Percentiles rank a stretch among this genome's conserved stretches.
These are phyloP conservation scores for Emmelina monodactyla DNA, from an alignment of 2,888 invertebrate genomes.

Conservation along the genomic window DNA sequence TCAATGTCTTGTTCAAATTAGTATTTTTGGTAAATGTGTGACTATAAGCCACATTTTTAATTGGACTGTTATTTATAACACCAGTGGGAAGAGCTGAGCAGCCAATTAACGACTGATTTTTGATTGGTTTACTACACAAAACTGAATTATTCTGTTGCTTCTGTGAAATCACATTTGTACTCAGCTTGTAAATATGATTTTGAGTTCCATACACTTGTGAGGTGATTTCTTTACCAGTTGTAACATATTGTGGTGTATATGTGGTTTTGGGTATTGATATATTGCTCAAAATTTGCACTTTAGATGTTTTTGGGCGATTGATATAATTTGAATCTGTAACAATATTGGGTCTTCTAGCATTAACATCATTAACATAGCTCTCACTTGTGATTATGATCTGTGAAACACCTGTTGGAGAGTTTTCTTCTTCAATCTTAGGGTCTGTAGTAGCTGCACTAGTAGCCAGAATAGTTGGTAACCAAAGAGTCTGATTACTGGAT, in stretches of 20 bases:
- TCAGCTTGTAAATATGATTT: slow-evolving; percentile 53
- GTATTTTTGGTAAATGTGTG: slow-evolving; percentile 50
- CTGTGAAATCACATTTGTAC: slow-evolving; percentile 40
- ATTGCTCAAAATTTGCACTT: slow-evolving; percentile 60
- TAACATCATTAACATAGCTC: slow-evolving; percentile 45
- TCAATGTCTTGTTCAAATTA: slow-evolving; percentile 45
- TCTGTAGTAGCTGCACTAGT: slow-evolving; percentile 40
- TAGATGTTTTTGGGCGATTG: slow-evolving; percentile 43
- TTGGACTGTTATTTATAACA: slow-evolving; percentile 43
- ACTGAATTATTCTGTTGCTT: slow-evolving; percentile 50
- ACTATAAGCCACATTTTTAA: slow-evolving; percentile 51
- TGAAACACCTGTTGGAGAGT: slow-evolving; percentile 42
- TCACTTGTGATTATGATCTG: slow-evolving; percentile 59
- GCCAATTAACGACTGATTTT: slow-evolving; percentile 49
- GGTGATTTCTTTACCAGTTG: slow-evolving; percentile 42
- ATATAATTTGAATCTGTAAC: slow-evolving; percentile 49
- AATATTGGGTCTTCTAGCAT: slow-evolving; percentile 40
- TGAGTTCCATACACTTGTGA: slow-evolving; percentile 46
- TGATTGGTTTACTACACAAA: slow-evolving; percentile 44
- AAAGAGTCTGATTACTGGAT: slow-evolving; percentile 47
- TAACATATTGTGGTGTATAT: slow-evolving; percentile 45
- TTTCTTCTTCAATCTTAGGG: slow-evolving; percentile 42
- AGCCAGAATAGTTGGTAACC: slow-evolving; percentile 55
- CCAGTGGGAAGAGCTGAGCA: slow-evolving; percentile 40
- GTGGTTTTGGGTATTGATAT: slow-evolving; percentile 53